phyloP scores from a whole-genome alignment of 2,797 vertebrate genomes.

The Scarus forsteni region DNA sequence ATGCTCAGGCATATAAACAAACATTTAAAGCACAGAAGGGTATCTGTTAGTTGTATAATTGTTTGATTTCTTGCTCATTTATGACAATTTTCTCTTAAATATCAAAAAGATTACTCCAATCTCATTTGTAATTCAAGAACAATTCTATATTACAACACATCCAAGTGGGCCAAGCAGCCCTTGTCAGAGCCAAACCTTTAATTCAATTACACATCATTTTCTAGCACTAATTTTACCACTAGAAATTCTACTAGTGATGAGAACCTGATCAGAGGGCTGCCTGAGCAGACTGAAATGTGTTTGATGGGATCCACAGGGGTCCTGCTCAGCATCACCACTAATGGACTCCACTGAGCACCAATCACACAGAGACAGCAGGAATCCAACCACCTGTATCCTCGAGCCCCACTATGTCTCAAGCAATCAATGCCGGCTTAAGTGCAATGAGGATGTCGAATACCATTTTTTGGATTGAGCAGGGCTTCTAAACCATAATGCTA shows the following conservation, averaged over 20 bases:
- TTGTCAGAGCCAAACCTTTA: background rate
- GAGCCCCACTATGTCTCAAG: slow-evolving; percentile 12
- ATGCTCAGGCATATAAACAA: too few relatives aligned
- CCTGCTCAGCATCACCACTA: slow-evolving; percentile 12
- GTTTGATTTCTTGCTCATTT: background rate
- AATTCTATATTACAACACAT: background rate
- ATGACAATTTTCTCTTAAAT: background rate
- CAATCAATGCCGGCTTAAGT: slow-evolving; percentile 36
- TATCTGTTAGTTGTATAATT: slow-evolving; percentile 1
- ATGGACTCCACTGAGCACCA: slow-evolving; percentile 31
- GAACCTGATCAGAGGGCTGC: slow-evolving; percentile 23
- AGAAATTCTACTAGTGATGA: slow-evolving; percentile 8
- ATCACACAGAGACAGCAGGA: slow-evolving; percentile 46
- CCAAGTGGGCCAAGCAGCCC: background rate
- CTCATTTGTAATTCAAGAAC: too few relatives aligned
- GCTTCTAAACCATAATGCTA: background rate
- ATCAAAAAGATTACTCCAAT: background rate
- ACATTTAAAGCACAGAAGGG: slow-evolving; percentile 2
- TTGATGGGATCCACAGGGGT: slow-evolving; percentile 42
- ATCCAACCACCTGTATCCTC: slow-evolving; percentile 6
- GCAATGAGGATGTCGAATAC: slow-evolving; percentile 16
- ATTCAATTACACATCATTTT: slow-evolving; percentile 15
- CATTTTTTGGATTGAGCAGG: background rate
- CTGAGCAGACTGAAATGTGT: slow-evolving; percentile 31
- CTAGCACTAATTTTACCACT: background rate